Percentiles rank a stretch among this genome's conserved stretches.
These are phyloP conservation scores for Pelodiscus sinensis DNA, from an alignment of 2,113 vertebrate genomes.

Conservation along the genomic window DNA sequence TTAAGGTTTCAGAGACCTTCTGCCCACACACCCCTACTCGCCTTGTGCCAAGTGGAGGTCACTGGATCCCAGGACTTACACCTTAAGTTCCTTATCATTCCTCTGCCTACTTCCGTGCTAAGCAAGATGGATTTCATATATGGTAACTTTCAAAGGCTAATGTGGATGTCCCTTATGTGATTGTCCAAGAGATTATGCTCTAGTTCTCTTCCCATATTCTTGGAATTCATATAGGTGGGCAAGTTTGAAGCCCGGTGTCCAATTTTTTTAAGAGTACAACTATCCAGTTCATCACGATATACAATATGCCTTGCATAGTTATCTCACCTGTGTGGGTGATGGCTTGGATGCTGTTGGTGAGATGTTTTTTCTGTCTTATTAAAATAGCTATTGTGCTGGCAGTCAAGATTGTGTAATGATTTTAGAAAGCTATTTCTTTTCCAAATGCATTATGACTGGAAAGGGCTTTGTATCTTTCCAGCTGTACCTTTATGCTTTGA, in stretches of 20 bases:
- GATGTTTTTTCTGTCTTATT: neutral
- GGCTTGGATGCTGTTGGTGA: neutral
- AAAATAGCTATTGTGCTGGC: neutral
- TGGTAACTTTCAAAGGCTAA: neutral
- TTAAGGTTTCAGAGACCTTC: neutral
- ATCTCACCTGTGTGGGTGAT: neutral
- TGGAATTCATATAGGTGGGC: neutral
- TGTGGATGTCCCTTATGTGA: neutral
- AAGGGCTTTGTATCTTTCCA: neutral
- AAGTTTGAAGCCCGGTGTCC: neutral
- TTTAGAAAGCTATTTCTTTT: neutral
- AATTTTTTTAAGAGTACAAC: rapidly evolving
- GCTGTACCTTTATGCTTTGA: neutral
- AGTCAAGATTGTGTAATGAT: neutral
- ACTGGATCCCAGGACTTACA: neutral
- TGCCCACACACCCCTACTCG: neutral
- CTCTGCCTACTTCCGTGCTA: neutral
- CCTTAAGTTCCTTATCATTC: neutral
- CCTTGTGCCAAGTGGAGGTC: neutral
- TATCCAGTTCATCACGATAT: neutral
- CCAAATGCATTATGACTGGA: neutral
- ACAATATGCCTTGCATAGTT: neutral
- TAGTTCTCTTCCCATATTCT: neutral
- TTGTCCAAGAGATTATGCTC: neutral
- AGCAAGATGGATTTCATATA: neutral